A percentile compares a stretch with the other conserved stretches of the same genome.
Evolutionary conservation across 1,140 invertebrate species (phyloP).

Genomic region (Akabosia matsudoensis): DNA sequence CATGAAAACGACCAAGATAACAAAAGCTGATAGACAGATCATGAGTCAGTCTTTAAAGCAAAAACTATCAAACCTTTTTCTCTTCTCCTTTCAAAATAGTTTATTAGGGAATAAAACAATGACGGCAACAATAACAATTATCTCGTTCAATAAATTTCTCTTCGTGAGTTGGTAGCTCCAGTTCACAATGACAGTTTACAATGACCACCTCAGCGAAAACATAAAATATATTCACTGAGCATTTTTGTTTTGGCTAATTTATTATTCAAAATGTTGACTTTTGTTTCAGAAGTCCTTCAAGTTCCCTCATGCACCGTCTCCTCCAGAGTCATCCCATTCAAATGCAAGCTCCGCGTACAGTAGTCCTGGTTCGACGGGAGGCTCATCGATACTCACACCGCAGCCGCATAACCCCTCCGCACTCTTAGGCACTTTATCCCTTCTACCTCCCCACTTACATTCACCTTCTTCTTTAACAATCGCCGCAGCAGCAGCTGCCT

Average conservation of each 20-base stretch:
- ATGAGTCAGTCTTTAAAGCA: too few relatives aligned
- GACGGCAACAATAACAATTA: constrained; percentile 4
- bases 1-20: too few relatives aligned
- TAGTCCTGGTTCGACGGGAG: constrained; percentile 33
- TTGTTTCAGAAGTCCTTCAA: constrained; percentile 39
- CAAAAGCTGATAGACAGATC: not conserved
- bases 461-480: constrained; percentile 14
- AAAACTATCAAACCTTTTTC: too few relatives aligned
- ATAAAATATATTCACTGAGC: too few relatives aligned
- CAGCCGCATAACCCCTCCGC: constrained; percentile 14
- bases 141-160: not conserved
- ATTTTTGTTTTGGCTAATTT: too few relatives aligned
- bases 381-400: not conserved
- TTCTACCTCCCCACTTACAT: constrained; percentile 6
- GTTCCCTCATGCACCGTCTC: constrained; percentile 42
- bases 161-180: not conserved
- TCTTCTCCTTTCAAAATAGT: not conserved
- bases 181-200: not conserved
- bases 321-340: constrained; percentile 41
- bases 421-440: not conserved
- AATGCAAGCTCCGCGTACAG: constrained; percentile 38
- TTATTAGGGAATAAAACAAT: constrained; percentile 4
- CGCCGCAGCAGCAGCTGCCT: not conserved
- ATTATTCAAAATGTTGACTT: too few relatives aligned
- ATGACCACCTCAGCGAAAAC: too few relatives aligned